Evolutionary conservation across 2,113 vertebrate genomes (phyloP), one percentile per base, ranked within the genome.

Genomic region (Marcusenius ussheri): DNA sequence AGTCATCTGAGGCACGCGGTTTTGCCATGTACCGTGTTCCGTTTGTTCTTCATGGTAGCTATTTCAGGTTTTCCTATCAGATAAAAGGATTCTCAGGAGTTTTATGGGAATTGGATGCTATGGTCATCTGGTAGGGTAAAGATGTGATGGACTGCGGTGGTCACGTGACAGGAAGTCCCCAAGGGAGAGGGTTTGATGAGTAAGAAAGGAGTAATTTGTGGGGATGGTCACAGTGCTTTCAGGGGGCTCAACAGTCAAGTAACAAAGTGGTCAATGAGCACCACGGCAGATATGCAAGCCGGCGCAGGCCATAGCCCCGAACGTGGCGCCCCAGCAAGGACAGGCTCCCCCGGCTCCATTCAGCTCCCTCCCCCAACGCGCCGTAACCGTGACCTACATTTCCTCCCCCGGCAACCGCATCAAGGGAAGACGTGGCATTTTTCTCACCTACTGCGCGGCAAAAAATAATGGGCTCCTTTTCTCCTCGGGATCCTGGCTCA

Each of bases 351-450:
- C 3, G 21, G 66, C 42, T 24, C 35, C n/a, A 45, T n/a, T 74
- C 9, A 17, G n/a, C 46, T n/a, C 1, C 74, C 74, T 47, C 74
- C 88, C 39, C 88, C 47, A 77, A 35, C 35, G 3, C 19, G 46
- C 74, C 46, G 17, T 83, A 19, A 39, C 45, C 27, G 6, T 89
- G 47, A 50, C 88, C 88, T 89, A 83, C 47, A 89, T 89, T 83
- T 83, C 50, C 24, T 83, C 50, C 27, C 66, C 45, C 31, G 17
- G 46, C 47, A 42, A 35, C 50, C 13, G 13, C 74, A 42, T 77
- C 49, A 53, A 15, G 83, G 39, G 3, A 84, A 45, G 83, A 24
- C 39, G 31, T 42, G 85, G 50, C 47, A 87, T 50, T 50, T 49
- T 53, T 53, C 62, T 74, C 88, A 74, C 62, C 88, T 74, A 50